Base-by-base conservation (phyloP, 1,140 invertebrate species). In the Ephestia elutella region DNA sequence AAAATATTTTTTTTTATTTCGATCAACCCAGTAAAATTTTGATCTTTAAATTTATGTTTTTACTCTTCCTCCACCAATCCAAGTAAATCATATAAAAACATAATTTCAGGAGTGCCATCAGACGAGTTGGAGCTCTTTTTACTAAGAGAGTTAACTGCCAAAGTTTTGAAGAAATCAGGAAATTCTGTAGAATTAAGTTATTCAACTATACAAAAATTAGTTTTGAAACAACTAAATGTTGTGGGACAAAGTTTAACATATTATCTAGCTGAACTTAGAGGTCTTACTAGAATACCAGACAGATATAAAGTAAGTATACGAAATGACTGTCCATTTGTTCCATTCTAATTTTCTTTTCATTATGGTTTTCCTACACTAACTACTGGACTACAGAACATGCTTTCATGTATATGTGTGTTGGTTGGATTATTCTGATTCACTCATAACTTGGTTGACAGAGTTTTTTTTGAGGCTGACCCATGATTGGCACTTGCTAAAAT, bases 171-270 rank as follows among this genome's bases (percentile, higher is more conserved):
- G 83, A 98, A 98, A 86, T 92, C 98, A 59, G 95, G 96, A 18
- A 94, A 94, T 69, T 97, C 96, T n/a, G 95, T 98, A 68, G 96
- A 98, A 80, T 91, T 96, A 60, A 96, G 95, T 70, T 97, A 97
- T 70, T 94, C 94, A 32, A 97, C 96, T 70, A 96, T 98, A 65
- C 94, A 97, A 85, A 96, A 96, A 85, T 88, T 98, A 50, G 94
- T 98, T 10, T 89, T 98, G n/a, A 96, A 95, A 78, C 95, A 98
- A 86, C 84, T 98, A 8, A 96, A 95, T 63, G 94, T 94, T 66
- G 95, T 96, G 25, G 93, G 94, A 20, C 94, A 96, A 79, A 94
- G 94, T 66, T 90, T 98, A 44, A 93, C 95, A 35, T 98, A 95
- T 83, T 95, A 98, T 78, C 90, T 98, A 28, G 91, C 93, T 62